phyloP scores from a whole-genome alignment of 2,797 vertebrate genomes.

The Bradypodion ventrale region DNA sequence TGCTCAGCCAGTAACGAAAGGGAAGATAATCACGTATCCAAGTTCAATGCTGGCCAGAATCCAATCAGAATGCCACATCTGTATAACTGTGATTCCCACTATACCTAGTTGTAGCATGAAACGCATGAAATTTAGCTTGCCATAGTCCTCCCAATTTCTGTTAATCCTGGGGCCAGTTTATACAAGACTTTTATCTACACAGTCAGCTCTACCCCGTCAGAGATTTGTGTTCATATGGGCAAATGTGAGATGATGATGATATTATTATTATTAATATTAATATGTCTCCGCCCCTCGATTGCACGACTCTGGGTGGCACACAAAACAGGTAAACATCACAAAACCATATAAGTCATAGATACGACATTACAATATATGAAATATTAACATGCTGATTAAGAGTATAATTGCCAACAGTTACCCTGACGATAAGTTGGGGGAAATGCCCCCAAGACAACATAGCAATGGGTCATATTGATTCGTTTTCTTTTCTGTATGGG shows the following conservation, averaged over 20 bases:
- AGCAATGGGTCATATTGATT: neutral
- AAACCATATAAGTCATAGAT: too few relatives aligned
- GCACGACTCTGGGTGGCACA: too few relatives aligned
- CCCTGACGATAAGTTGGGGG: neutral
- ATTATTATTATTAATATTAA: too few relatives aligned
- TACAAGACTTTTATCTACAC: neutral
- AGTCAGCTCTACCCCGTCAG: neutral
- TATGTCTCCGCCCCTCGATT: too few relatives aligned
- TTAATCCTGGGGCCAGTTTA: neutral
- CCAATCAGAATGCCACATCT: neutral
- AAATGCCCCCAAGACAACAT: neutral
- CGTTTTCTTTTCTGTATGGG: neutral
- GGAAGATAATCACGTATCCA: slow-evolving; percentile 18
- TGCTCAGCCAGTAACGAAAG: neutral
- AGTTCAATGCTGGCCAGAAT: neutral
- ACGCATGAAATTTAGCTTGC: too few relatives aligned
- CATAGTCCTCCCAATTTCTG: neutral
- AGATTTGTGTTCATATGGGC: neutral
- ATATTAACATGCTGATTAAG: neutral
- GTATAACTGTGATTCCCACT: neutral
- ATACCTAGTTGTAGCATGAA: too few relatives aligned
- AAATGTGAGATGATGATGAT: too few relatives aligned
- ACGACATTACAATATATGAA: too few relatives aligned
- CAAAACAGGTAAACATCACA: too few relatives aligned
- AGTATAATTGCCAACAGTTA: neutral